Base-by-base conservation (phyloP, 1,140 invertebrate genomes). In the Matsumurasca onukii region DNA sequence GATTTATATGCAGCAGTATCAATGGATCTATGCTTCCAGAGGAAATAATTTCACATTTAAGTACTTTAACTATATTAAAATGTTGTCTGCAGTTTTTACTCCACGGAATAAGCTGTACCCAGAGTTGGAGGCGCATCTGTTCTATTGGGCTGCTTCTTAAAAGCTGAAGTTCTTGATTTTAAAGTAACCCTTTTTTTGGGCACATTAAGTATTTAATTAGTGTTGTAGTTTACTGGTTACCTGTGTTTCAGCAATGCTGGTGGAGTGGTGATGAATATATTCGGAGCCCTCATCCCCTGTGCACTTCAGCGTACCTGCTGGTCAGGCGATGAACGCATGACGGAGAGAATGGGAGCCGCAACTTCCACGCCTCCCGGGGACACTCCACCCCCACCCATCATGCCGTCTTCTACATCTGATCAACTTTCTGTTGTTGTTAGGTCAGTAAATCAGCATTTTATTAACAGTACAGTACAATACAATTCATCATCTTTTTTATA, bases 261-360 rank as follows among this genome's bases (percentile, higher is more conserved):
- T 59, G 71, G 67, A 69, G 67, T 62, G 67, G 64, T 24, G 67
- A 75, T 75, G 74, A 75, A 75, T 69, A 66, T 75, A 49, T 69
- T 75, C 30, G 71, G 74, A 67, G 74, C 73, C 17, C 61, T 75
- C 22, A 70, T 75, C 22, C 74, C 73, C 67, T 74, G 73, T 68
- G 72, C 70, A 62, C 65, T 73, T 61, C 70, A 72, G 64, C 63
- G 71, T n/a, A 64, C 70, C 66, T 71, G 71, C 62, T 74, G 73
- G 71, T 69, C 69, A n/a, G 70, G 69, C 49, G 73, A 75, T 75
- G 73, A 72, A 29, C 71, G 74, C 68, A 74, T 74, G 73, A 75
- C 74, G 51, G 68, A 48, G 20, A 72, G 71, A 66, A 75, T 74
- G 73, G 74, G 73, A 71, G 73, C 74, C 63, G 72, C 71, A 52